Base-by-base conservation (phyloP, 2,888 invertebrate genomes). In the Amitus sp. region DNA sequence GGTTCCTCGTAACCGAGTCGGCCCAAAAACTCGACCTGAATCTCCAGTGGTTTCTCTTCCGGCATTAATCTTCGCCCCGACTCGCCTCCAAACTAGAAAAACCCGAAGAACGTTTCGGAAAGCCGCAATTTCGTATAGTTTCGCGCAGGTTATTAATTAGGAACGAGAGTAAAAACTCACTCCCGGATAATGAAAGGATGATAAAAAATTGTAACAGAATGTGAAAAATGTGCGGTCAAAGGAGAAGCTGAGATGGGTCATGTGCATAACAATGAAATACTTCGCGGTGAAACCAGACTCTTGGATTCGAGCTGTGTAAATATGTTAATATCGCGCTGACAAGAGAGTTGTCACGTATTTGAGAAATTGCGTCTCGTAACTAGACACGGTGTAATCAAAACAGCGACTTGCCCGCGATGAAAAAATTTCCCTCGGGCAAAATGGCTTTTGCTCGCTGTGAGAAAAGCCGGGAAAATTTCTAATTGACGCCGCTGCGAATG, bases 21-120 rank as follows among this genome's bases (percentile, higher is more conserved):
- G 47, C 83, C 84, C 58, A 89, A 82, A 78, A 86, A 86, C 62
- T 87, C 85, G 72, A 89, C 88, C 76, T 89, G 89, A 61, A 88
- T 84, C 56, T 85, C 82, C 57, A 89, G 79, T 1, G 89, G 89
- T 66, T 81, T 84, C 71, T 88, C 88, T 27, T 84, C 82, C 6
- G 82, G 68, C 60, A 85, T 84, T 72, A 89, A 76, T 58, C 89
- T 84, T 52, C 86, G 82, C 2, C 86, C 84, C 45, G 83, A 80
- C 57, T 86, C 86, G 4, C 86, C 87, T 1, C 88, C 89, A 66
- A 79, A 79, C 82, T 82, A 68, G 12, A 66, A 73, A 60, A 39
- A 52, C 42, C 57, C 47, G 52, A 47, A 52, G 10, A 23, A 28
- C 2, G 18, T 27, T 20, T 10, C 13, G 9, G 15, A 39, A 15